Base-by-base conservation (phyloP, 2,888 invertebrate genomes). In the Platycheirus albimanus region DNA sequence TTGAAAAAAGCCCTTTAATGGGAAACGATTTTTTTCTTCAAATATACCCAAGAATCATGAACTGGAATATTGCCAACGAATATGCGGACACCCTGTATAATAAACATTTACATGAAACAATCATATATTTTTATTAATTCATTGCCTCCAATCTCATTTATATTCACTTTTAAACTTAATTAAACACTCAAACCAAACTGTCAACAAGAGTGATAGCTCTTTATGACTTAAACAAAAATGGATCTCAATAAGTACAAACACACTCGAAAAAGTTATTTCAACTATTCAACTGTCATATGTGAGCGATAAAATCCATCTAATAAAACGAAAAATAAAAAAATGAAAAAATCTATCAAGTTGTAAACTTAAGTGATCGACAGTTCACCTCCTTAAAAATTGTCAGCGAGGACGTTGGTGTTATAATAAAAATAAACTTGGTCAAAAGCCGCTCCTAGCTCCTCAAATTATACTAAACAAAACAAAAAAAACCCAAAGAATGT, bases 211-310 rank as follows among this genome's bases (percentile, higher is more conserved):
- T 24, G 45, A 80, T 75, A 66, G 58, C 51, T 66, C 51, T 76
- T 47, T 76, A 52, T 36, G 52, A 8, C 30, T 47, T 33, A 28
- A 54, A 43, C 47, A 75, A 75, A 75, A 74, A 70, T 49, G 56
- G 38, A 45, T 20, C 51, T 47, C 70, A 76, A 80, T 80, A 80
- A 80, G 75, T 75, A 49, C 64, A 43, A 61, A 70, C 45, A 64
- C 43, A 80, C 64, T 75, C 49, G 58, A 61, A 64, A 76, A 80
- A 80, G 70, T 70, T 75, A 75, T 76, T 71, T 28, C 28, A 80
- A 75, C 75, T 71, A 76, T 75, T 75, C 80, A 70, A 80, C 69
- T 80, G 63, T 80, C 75, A 80, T 80, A 70, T 80, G 75, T 80
- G 75, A 76, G 75, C 58, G 70, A 80, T 80, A 71, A 75, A 80